Base-by-base conservation (phyloP, 1,140 invertebrate species). In the Sycophaga agraensis region DNA sequence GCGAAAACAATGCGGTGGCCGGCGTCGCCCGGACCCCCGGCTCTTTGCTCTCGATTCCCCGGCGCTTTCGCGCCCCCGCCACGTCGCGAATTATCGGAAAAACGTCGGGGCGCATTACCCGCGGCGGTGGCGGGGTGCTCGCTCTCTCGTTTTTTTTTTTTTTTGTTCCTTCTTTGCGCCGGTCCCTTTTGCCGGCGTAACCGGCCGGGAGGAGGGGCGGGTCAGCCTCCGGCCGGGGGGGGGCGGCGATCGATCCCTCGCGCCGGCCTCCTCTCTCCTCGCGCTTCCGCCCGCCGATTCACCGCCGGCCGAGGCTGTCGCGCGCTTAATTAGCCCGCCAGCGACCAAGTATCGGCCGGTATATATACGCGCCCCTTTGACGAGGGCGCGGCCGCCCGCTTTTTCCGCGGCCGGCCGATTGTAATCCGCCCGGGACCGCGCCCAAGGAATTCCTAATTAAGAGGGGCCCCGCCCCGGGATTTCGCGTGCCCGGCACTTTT, bases 71-170 rank as follows among this genome's bases (percentile, higher is more conserved):
- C n/a, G 26, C 26, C 12, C n/a, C 26, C 22, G 51, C 43, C 21
- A 67, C 58, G 65, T 63, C 60, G 66, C 65, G 66, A 72, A 78
- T 76, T 77, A 78, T 76, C 71, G 74, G 66, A 64, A 69, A 78
- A 76, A 75, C 65, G 74, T 76, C 75, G 76, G 74, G 74, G 72
- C 66, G 70, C 66, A 76, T 79, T 77, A 76, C 70, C 60, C n/a
- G n/a, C n/a, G n/a, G n/a, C n/a, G n/a, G n/a, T n/a, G n/a, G n/a
- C n/a, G n/a, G n/a, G n/a, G n/a, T n/a, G n/a, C n/a, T n/a, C n/a
- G n/a, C n/a, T n/a, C n/a, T n/a, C n/a, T n/a, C n/a, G n/a, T n/a
- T n/a, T n/a, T n/a, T n/a, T n/a, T n/a, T n/a, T n/a, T n/a, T n/a
- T n/a, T n/a, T n/a, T n/a, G n/a, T n/a, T n/a, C n/a, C n/a, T n/a